A percentile compares a stretch with the other conserved stretches of the same genome.
Evolutionary conservation across 2,888 invertebrate species (phyloP).

Genomic region (Drosophila leonis): DNA sequence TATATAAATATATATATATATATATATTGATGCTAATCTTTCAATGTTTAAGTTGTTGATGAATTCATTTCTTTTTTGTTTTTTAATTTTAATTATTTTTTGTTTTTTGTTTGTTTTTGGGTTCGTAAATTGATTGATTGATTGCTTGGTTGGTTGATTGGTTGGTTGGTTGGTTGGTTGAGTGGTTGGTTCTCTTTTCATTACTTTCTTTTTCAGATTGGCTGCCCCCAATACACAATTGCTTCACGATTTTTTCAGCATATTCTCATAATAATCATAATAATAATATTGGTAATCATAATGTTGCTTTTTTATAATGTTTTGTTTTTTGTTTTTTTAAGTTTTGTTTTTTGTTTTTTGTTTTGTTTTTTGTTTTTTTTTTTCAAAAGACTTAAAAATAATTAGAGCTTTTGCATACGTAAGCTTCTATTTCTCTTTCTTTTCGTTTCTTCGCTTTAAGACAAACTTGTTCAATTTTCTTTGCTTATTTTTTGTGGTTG

Average conservation of each 20-base stretch:
- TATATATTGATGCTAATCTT: background rate
- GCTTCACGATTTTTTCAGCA: conserved; percentile 85
- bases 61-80: background rate
- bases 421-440: conserved; percentile 44
- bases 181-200: conserved; percentile 28
- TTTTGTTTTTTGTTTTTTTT: conserved; percentile 27
- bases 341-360: conserved; percentile 38
- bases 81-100: background rate
- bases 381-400: conserved; percentile 59
- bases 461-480: conserved; percentile 36
- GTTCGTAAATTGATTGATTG: conserved; percentile 9
- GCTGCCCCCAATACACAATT: conserved; percentile 86
- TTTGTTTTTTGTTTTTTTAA: conserved; percentile 39
- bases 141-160: conserved; percentile 4
- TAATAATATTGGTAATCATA: conserved; percentile 65
- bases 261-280: conserved; percentile 73
- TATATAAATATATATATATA: background rate
- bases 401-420: conserved; percentile 55
- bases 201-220: conserved; percentile 80
- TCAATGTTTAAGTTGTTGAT: background rate
- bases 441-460: conserved; percentile 28
- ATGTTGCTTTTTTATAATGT: conserved; percentile 29
- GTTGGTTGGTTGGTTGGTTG: conserved; percentile 10
- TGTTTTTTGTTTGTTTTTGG: background rate
- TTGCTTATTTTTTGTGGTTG: conserved; percentile 28